Base-by-base conservation (phyloP, 2,113 vertebrate species). In the Rhinogobius similis region DNA sequence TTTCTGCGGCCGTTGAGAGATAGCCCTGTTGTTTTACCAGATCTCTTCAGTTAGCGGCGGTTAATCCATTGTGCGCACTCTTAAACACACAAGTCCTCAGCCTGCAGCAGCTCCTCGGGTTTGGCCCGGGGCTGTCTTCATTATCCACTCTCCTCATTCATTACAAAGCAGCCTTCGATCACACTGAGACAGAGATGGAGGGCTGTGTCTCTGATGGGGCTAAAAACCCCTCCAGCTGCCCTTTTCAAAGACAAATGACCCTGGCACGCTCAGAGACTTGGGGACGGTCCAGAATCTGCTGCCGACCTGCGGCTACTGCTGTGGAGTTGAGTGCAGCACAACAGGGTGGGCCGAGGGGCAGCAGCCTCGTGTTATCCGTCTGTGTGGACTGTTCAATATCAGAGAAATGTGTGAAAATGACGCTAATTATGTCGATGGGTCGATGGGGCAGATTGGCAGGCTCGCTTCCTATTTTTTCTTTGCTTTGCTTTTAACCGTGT, bases 231-330 rank as follows among this genome's bases (percentile, higher is more conserved):
- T 66, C 46, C 56, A 73, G 68, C 59, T 44, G 78, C 67, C 83
- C 77, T 87, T 87, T 86, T 62, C 24, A 74, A 59, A 77, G 65
- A 86, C 67, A 46, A 82, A 86, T 67, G 12, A 18, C 62, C 52
- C 12, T 13, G 24, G 27, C 10, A 61, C 18, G 5, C 29, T 14
- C 3, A 0, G 20, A n/a, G 23, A 48, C 11, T 68, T 62, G 50
- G 77, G 44, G 20, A 50, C 50, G 68, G 29, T 69, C 32, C 58
- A 61, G 29, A 61, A 38, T 5, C 13, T 23, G 23, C 39, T 63
- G 36, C 5, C 4, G 20, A 62, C n/a, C 38, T 24, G 36, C 39
- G 41, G 38, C 36, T 41, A 5, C 12, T 24, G 61, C 21, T 24
- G 32, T 21, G 38, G 38, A 41, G 36, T 63, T 23, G 24, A 24